Base-by-base conservation (phyloP, 2,888 invertebrate genomes). In the Drosophila paramelanica region DNA sequence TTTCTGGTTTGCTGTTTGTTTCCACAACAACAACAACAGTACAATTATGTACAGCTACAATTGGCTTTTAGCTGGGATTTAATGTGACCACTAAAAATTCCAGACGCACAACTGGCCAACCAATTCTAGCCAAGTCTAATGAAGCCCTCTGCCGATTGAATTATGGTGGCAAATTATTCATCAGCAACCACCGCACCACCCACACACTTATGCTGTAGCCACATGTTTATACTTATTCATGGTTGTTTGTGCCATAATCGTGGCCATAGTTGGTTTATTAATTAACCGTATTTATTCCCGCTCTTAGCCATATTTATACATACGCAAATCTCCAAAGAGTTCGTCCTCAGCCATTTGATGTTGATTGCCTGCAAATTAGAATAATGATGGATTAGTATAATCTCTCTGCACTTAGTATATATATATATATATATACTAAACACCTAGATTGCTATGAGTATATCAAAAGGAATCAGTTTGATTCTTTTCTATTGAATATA, bases 61-160 rank as follows among this genome's bases (percentile, higher is more conserved):
- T 84, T 68, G 72, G 59, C 68, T 57, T 77, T 76, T 76, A 66
- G 79, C 62, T 53, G 52, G 14, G 64, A 70, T 74, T 73, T 70
- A 81, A 86, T 86, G 87, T 77, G 69, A 55, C 74, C 73, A 81
- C 82, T 84, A 78, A 84, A 82, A 78, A 84, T 81, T 73, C 81
- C 72, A 68, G 45, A 79, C 62, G 46, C 38, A 31, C 39, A 65
- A 69, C 61, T 57, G 62, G 38, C 69, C 52, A 59, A 65, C 53
- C 64, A 61, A 67, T 60, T 65, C 58, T 39, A 31, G 42, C 58
- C 41, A 31, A 45, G 72, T 56, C 78, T 88, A 87, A 89, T 85
- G 77, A 85, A 71, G 59, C 73, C 57, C 53, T 59, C 70, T 57
- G 84, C 50, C 77, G 88, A 88, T 87, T 83, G 89, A 88, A 73